Percentiles rank a stretch among this genome's conserved stretches.
phyloP scores from a whole-genome alignment of 1,140 invertebrate species.

The Choristoneura fumiferana region DNA sequence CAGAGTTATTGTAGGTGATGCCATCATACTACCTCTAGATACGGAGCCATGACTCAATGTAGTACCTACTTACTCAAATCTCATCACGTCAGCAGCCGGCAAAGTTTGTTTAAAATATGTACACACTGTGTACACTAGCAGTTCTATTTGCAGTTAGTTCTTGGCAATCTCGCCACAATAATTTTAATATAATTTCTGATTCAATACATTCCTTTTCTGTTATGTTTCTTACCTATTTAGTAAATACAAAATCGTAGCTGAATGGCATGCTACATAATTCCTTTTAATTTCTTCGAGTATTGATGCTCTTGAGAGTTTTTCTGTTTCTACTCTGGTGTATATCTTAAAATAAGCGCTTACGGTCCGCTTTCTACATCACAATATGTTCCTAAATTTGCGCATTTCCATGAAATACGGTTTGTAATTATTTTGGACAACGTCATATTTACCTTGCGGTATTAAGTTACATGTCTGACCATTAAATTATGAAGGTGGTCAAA shows the following conservation, averaged over 20 bases:
- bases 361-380: constrained; percentile 23
- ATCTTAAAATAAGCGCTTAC: constrained; percentile 29
- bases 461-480: too few relatives aligned
- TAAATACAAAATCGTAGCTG: constrained; percentile 14
- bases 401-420: too few relatives aligned
- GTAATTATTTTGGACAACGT: too few relatives aligned
- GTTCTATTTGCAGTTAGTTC: constrained; percentile 7
- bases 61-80: neutral
- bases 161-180: neutral
- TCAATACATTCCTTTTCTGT: too few relatives aligned
- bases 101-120: constrained; percentile 56
- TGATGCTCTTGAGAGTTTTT: constrained; percentile 57
- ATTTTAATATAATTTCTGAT: too few relatives aligned
- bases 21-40: neutral
- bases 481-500: too few relatives aligned
- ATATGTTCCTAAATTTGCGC: constrained; percentile 9
- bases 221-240: too few relatives aligned
- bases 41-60: constrained; percentile 37
- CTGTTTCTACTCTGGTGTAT: constrained; percentile 33
- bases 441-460: too few relatives aligned
- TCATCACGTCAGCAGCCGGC: constrained; percentile 26
- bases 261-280: constrained; percentile 39
- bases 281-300: constrained; percentile 68
- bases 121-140: neutral
- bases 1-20: constrained; percentile 2